Conservation (phyloP, 2,113 vertebrate genomes). For the Cynopterus brachyotis region DNA sequence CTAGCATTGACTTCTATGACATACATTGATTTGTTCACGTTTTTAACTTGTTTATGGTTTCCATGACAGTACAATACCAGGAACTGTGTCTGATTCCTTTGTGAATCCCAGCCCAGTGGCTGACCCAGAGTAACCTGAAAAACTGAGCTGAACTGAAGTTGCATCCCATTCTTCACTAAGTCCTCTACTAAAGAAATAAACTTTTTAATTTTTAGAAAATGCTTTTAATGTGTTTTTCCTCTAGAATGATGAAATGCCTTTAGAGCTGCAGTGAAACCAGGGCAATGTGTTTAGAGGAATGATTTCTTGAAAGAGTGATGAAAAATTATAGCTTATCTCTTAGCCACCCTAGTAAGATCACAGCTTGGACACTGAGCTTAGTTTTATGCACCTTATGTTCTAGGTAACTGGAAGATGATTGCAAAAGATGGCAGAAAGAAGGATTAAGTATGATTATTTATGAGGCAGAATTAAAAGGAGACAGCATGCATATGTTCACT, state of each 20-base stretch:
- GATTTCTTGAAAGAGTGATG: slow-evolving; percentile 63
- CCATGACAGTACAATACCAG: background rate
- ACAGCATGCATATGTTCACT: slow-evolving; percentile 66
- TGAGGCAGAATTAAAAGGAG: slow-evolving; percentile 69
- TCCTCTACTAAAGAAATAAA: slow-evolving; percentile 30
- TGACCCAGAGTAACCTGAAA: background rate
- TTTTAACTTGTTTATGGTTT: background rate
- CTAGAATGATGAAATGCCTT: slow-evolving; percentile 49
- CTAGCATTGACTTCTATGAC: background rate
- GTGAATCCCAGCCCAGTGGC: background rate
- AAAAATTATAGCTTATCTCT: slow-evolving; percentile 50
- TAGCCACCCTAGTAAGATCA: slow-evolving; percentile 58
- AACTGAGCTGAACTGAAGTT: background rate
- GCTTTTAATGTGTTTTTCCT: background rate
- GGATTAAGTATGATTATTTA: slow-evolving; percentile 73
- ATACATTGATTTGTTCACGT: background rate
- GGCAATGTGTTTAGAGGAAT: slow-evolving; percentile 44
- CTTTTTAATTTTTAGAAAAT: slow-evolving; percentile 54
- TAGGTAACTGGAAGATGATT: slow-evolving; percentile 72
- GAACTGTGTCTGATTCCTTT: background rate
- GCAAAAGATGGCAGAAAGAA: slow-evolving; percentile 67
- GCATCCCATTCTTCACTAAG: background rate
- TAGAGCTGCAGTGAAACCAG: slow-evolving; percentile 17
- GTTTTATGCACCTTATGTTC: slow-evolving; percentile 75
- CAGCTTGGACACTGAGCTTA: slow-evolving; percentile 68